Evolutionary conservation across 2,113 vertebrate genomes (phyloP).

Genomic region (Pseudois nayaur): DNA sequence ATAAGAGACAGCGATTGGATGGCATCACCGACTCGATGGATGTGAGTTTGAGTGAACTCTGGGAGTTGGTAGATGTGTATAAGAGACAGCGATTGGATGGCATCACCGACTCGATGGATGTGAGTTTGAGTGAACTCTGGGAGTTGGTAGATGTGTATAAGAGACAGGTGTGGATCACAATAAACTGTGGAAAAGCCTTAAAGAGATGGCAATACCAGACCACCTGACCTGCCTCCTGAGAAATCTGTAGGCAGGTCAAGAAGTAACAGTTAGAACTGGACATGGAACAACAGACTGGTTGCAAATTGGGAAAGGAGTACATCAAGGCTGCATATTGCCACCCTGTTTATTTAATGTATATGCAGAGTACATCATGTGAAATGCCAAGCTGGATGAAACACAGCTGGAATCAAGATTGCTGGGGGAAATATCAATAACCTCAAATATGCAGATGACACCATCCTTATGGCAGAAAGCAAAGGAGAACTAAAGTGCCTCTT

Average conservation of each 20-base stretch:
- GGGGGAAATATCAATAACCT: neutral
- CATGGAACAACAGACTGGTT: neutral
- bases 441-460: neutral
- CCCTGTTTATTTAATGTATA: neutral
- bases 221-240: neutral
- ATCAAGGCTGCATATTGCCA: neutral
- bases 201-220: neutral
- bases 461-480: neutral
- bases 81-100: no score
- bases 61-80: no score
- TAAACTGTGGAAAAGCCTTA: neutral
- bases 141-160: no score
- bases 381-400: neutral
- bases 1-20: no score
- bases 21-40: fast-evolving
- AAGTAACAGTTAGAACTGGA: neutral
- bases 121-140: no score
- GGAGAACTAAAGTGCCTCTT: neutral
- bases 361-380: neutral
- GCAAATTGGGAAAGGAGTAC: neutral
- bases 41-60: no score
- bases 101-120: fast-evolving
- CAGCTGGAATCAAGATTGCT: neutral
- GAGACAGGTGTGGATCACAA: neutral
- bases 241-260: neutral